Evolutionary conservation across 2,113 vertebrate genomes (phyloP), one percentile per base, ranked within the genome.

Genomic region (Indicator maculatus): DNA sequence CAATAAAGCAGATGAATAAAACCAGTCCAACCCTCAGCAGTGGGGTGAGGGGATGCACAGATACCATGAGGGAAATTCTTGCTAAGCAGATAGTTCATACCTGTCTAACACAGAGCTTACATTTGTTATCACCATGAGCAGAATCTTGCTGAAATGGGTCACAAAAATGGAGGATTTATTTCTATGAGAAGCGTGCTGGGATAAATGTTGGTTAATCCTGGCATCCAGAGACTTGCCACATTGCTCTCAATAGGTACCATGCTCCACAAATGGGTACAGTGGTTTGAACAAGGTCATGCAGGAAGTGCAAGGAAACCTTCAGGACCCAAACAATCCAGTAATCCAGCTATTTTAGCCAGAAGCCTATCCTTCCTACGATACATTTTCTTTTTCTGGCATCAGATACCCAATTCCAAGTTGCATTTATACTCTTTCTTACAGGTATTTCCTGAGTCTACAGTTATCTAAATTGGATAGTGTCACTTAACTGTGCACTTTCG

Each of bases 61-160:
- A 12, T 17, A 63, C 12, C 24, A 33, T 2, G 4, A 30, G 39
- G 66, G 36, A 41, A 30, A 67, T 28, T 59, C 53, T 41, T 67
- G 79, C 61, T 38, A 47, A 50, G 63, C 53, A 72, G 41, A 26
- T 59, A 23, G 13, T 44, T 85, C 16, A 8, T 20, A 81, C 56
- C 86, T 83, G 27, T 27, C 59, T 45, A 45, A 60, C 53, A 55
- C 38, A n/a, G 11, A 58, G 16, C 39, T 73, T 20, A 9, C 19
- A 27, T 13, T 59, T 86, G 33, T 28, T 23, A 55, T 27, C 73
- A 33, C 56, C 72, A 45, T 52, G n/a, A 36, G 33, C 64, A 89
- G 55, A 69, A 69, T 1, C 5, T 16, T 39, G 67, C 9, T 0
- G 0, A 74, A 72, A 39, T 0, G 30, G 44, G 2, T 20, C n/a